phyloP scores from a whole-genome alignment of 2,113 vertebrate species.

The Dendropsophus ebraccatus region DNA sequence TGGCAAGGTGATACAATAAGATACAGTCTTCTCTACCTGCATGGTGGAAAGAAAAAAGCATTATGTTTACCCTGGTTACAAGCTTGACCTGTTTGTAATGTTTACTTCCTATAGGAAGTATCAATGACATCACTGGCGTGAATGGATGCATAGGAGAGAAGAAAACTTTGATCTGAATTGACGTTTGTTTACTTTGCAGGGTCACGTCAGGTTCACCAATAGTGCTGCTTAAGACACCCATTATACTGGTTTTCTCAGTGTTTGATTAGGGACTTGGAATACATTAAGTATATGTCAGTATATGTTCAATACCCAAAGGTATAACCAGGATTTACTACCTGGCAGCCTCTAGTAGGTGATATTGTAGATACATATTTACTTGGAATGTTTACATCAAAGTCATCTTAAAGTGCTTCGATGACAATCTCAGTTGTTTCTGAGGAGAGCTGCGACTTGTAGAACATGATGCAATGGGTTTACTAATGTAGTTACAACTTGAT shows the following conservation, averaged over 20 bases:
- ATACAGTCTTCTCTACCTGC: too few relatives aligned
- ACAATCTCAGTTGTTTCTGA: too few relatives aligned
- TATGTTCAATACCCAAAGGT: not conserved
- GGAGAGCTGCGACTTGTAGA: too few relatives aligned
- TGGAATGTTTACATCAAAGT: not conserved
- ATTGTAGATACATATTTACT: not conserved
- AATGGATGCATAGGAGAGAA: not conserved
- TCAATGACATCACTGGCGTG: constrained; percentile 5
- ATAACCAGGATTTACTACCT: not conserved
- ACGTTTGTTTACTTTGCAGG: constrained; percentile 2
- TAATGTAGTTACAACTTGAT: too few relatives aligned
- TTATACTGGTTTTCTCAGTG: not conserved
- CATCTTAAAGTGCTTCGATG: not conserved
- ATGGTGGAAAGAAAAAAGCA: not conserved
- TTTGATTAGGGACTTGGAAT: not conserved
- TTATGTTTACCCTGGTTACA: not conserved
- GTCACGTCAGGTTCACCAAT: constrained; percentile 30
- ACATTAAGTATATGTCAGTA: not conserved
- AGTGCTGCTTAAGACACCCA: not conserved
- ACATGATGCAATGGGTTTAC: too few relatives aligned
- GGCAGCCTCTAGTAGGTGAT: too few relatives aligned
- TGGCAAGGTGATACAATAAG: too few relatives aligned
- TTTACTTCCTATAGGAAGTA: constrained; percentile 30
- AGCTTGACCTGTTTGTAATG: not conserved
- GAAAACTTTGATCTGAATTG: constrained; percentile 9